Evolutionary conservation across 2,888 invertebrate species (phyloP).

Genomic region (Nomada ruficornis): DNA sequence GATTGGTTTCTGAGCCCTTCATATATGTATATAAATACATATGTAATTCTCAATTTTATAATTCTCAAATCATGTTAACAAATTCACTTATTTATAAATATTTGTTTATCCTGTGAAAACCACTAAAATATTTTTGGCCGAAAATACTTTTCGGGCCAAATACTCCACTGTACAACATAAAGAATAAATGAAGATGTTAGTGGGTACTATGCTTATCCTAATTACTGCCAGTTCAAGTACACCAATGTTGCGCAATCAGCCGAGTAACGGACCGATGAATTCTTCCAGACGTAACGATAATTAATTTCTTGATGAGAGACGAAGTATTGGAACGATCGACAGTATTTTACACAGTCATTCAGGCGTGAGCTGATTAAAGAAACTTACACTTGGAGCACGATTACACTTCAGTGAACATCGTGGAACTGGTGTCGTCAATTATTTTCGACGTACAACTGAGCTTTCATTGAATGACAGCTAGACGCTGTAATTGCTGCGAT

Average conservation of each 20-base stretch:
- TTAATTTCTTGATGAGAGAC: not conserved
- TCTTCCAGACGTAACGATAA: not conserved
- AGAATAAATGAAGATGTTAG: no score
- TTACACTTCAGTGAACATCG: constrained; percentile 23
- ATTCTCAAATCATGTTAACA: not conserved
- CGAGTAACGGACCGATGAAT: not conserved
- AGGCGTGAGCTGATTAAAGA: not conserved
- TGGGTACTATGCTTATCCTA: no score
- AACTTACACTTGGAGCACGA: no score
- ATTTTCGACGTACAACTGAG: constrained; percentile 27
- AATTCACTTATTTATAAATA: no score
- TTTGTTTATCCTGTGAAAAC: no score
- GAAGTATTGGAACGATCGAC: not conserved
- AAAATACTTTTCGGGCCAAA: no score
- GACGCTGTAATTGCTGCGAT: constrained; percentile 50
- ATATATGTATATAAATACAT: not conserved
- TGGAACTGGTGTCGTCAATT: constrained; percentile 43
- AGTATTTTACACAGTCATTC: constrained; percentile 5
- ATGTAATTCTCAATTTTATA: no score
- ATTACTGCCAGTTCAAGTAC: no score
- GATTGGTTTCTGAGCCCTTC: no score
- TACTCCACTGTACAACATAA: no score
- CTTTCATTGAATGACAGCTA: constrained; percentile 38
- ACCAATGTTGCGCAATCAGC: not conserved
- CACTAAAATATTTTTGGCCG: no score